Evolutionary conservation across 2,888 invertebrate species (phyloP).

Genomic region (Drosophila bunnanda): DNA sequence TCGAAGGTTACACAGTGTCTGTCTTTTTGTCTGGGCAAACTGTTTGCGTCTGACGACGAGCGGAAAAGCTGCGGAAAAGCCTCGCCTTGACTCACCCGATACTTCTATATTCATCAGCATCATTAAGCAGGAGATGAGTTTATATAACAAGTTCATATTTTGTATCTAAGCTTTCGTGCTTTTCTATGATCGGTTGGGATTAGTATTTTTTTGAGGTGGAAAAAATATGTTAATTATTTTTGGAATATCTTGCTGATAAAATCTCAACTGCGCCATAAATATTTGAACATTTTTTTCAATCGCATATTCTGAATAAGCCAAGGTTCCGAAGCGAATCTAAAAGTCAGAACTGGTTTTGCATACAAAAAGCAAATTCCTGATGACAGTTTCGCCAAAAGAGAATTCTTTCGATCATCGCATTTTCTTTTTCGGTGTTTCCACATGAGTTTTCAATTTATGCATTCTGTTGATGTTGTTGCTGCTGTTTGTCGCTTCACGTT

Average conservation of each 20-base stretch:
- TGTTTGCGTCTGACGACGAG: conserved; percentile 54
- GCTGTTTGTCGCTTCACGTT: conserved; percentile 61
- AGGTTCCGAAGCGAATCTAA: conserved; percentile 37
- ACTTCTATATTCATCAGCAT: conserved; percentile 53
- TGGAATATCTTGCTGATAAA: not conserved
- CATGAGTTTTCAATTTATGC: conserved; percentile 51
- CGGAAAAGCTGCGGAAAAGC: conserved; percentile 18
- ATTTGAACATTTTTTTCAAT: conserved; percentile 28
- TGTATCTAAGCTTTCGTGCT: not conserved
- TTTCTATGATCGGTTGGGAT: not conserved
- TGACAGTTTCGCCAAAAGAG: conserved; percentile 45
- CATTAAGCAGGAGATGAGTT: conserved; percentile 48
- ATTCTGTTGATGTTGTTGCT: conserved; percentile 12
- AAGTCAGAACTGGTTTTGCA: conserved; percentile 47
- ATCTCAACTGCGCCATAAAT: conserved; percentile 18
- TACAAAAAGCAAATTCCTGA: conserved; percentile 39
- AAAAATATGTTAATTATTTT: conserved; percentile 6
- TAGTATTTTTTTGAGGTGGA: not conserved
- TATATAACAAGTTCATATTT: not conserved
- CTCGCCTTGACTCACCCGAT: conserved; percentile 39
- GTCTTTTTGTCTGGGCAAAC: conserved; percentile 43
- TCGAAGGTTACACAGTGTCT: conserved; percentile 69
- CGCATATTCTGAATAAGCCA: conserved; percentile 28
- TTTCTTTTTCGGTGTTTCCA: conserved; percentile 42
- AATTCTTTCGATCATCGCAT: conserved; percentile 42